phyloP scores from a whole-genome alignment of 2,888 invertebrate genomes.

The Hemicrepidius hirtus region DNA sequence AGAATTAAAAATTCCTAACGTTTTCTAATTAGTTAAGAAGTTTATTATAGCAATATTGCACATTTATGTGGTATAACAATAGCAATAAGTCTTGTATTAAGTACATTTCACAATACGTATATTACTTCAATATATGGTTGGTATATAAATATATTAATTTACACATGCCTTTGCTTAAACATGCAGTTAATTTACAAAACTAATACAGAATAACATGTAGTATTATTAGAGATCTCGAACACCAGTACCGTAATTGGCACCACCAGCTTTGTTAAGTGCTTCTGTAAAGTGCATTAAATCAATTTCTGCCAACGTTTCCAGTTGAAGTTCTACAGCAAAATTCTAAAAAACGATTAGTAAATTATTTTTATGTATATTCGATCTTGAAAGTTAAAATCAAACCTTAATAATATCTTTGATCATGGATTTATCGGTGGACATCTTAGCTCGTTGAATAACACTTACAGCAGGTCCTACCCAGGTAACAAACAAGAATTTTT shows the following conservation, averaged over 20 bases:
- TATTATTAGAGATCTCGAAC: slow-evolving; percentile 77
- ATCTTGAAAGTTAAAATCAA: too few species aligned
- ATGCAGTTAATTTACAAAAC: slow-evolving; percentile 39
- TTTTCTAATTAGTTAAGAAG: not conserved
- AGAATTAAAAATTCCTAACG: not conserved
- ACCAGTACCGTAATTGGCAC: slow-evolving; percentile 88
- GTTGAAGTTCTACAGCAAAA: slow-evolving; percentile 85
- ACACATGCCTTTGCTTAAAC: slow-evolving; percentile 26
- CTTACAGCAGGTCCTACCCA: slow-evolving; percentile 86
- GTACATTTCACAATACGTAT: slow-evolving; percentile 25
- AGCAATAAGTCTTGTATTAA: slow-evolving; percentile 8
- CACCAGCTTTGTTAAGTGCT: slow-evolving; percentile 82
- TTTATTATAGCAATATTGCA: slow-evolving; percentile 20
- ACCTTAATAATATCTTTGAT: slow-evolving; percentile 86
- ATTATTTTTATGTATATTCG: slow-evolving; percentile 59
- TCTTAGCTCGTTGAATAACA: slow-evolving; percentile 86
- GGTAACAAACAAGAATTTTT: slow-evolving; percentile 86
- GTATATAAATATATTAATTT: slow-evolving; percentile 30
- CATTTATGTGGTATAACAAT: slow-evolving; percentile 25
- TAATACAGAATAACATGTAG: slow-evolving; percentile 9
- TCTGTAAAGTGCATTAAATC: slow-evolving; percentile 82
- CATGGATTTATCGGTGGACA: slow-evolving; percentile 87
- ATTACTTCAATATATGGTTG: slow-evolving; percentile 9
- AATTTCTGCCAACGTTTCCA: slow-evolving; percentile 81
- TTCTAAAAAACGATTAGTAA: slow-evolving; percentile 74